A percentile compares a stretch with the other conserved stretches of the same genome.
Conservation (phyloP, 2,888 invertebrate species). For the Vannuccia rotundouncinata region DNA sequence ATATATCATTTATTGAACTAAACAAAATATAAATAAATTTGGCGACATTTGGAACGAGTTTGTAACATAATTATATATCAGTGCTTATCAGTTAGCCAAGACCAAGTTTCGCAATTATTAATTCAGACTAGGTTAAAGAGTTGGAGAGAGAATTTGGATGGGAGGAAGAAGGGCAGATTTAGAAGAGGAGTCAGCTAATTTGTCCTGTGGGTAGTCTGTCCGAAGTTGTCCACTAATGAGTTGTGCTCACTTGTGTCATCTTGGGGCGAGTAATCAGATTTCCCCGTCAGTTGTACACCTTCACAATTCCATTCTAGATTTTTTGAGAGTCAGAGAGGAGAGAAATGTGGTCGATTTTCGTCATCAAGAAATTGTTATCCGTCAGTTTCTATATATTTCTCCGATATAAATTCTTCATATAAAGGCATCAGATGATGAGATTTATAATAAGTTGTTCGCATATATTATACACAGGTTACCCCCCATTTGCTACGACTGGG, state of each 20-base stretch:
- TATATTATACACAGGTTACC: no score
- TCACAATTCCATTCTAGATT: not conserved
- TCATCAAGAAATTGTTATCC: not conserved
- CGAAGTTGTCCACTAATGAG: conserved; percentile 15
- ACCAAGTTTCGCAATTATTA: no score
- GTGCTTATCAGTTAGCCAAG: no score
- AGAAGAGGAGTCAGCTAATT: not conserved
- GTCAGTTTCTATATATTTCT: no score
- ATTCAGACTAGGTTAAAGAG: not conserved
- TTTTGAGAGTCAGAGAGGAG: not conserved
- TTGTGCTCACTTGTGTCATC: not conserved
- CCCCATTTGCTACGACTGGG: no score
- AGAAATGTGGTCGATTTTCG: not conserved
- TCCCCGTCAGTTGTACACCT: conserved; percentile 11
- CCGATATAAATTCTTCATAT: no score
- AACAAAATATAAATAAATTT: no score
- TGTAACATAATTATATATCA: no score
- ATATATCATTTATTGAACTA: no score
- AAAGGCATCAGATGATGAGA: no score
- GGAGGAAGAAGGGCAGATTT: not conserved
- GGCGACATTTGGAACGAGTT: no score
- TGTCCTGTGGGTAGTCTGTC: conserved; percentile 23
- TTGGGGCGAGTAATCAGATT: not conserved
- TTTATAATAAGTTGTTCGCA: no score
- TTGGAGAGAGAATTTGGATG: not conserved